These are phyloP conservation scores for Anarsia innoxiella DNA, from an alignment of 2,888 invertebrate genomes.

Conservation along the genomic window DNA sequence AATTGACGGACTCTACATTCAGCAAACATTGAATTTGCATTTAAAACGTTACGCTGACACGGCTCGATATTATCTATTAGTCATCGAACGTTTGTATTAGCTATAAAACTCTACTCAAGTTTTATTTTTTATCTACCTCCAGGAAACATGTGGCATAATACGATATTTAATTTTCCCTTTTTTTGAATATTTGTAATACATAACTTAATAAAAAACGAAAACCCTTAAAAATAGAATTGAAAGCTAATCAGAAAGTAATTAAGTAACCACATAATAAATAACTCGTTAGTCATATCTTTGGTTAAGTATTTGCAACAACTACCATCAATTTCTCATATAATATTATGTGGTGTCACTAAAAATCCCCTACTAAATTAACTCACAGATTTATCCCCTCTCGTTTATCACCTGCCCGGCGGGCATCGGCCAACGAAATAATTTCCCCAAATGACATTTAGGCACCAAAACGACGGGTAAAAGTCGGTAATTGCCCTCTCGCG, in stretches of 20 bases:
- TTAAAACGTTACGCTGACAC: too few species aligned
- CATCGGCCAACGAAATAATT: slow-evolving; percentile 47
- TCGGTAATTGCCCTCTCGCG: slow-evolving; percentile 61
- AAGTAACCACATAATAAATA: too few species aligned
- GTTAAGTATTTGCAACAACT: slow-evolving; percentile 5
- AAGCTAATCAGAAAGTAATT: slow-evolving; percentile 2
- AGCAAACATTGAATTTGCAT: slow-evolving; percentile 16
- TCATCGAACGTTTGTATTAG: too few species aligned
- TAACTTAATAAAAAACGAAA: too few species aligned
- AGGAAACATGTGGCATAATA: too few species aligned
- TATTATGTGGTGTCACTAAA: slow-evolving; percentile 1
- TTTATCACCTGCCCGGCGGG: slow-evolving; percentile 33
- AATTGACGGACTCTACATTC: slow-evolving; percentile 15
- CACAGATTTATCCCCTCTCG: slow-evolving; percentile 19
- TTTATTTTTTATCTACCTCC: too few species aligned
- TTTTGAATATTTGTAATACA: too few species aligned
- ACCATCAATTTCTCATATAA: slow-evolving; percentile 3
- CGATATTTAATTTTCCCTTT: too few species aligned
- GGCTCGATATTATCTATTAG: too few species aligned
- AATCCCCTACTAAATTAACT: slow-evolving; percentile 22
- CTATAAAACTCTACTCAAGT: too few species aligned
- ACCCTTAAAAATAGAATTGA: too few species aligned
- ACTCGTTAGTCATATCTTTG: slow-evolving; percentile 2
- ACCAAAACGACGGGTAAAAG: slow-evolving; percentile 54
- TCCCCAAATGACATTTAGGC: slow-evolving; percentile 58